Conservation (phyloP, 2,113 vertebrate genomes). For the Antidorcas marsupialis region DNA sequence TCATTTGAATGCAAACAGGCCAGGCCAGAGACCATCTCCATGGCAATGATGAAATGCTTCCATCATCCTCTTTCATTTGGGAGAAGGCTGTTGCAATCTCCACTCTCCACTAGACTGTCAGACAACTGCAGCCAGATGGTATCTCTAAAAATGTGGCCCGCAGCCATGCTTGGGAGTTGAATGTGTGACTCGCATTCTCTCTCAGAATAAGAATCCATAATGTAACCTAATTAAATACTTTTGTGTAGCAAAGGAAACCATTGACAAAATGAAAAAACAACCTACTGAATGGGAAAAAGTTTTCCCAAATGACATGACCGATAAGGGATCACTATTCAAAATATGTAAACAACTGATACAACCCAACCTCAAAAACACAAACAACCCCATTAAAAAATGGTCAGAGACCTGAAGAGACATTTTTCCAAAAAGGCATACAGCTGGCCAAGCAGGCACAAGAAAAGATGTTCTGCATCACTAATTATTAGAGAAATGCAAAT, state of each 20-base stretch:
- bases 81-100: neutral
- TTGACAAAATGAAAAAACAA: neutral
- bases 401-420: neutral
- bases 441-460: neutral
- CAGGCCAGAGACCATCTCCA: neutral
- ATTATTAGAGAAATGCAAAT: neutral
- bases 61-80: neutral
- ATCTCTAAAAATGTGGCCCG: neutral
- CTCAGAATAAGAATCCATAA: neutral
- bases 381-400: neutral
- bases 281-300: neutral
- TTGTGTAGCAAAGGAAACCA: neutral
- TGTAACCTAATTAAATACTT: neutral
- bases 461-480: neutral
- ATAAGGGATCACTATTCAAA: neutral
- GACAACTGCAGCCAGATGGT: slow-evolving; percentile 32
- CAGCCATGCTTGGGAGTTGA: neutral
- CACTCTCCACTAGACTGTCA: neutral
- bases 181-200: neutral
- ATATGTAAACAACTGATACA: neutral
- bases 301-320: neutral
- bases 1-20: neutral
- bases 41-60: neutral
- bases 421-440: neutral
- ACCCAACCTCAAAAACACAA: neutral